phyloP scores from a whole-genome alignment of 2,888 invertebrate genomes.

The Metallyticus violacea region DNA sequence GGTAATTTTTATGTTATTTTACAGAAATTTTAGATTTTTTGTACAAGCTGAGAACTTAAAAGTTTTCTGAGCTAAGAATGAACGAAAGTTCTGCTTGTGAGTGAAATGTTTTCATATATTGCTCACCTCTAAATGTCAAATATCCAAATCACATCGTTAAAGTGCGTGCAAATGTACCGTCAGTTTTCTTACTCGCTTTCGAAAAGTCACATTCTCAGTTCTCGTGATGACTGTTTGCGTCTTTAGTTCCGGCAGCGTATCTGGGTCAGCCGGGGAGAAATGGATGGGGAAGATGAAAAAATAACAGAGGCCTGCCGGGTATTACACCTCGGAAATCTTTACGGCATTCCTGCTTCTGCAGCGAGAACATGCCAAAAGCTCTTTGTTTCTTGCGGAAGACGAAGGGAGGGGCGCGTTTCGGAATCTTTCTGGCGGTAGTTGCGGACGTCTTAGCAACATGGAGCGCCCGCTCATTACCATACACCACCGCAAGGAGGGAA shows the following conservation, averaged over 20 bases:
- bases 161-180: too few relatives aligned
- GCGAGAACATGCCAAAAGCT: background rate
- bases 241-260: too few relatives aligned
- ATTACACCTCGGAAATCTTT: background rate
- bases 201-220: background rate
- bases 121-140: too few relatives aligned
- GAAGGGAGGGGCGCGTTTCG: too few relatives aligned
- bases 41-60: too few relatives aligned
- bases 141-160: too few relatives aligned
- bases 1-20: too few relatives aligned
- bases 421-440: background rate
- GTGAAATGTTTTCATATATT: too few relatives aligned
- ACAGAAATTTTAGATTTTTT: too few relatives aligned
- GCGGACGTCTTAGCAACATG: background rate
- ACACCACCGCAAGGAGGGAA: background rate
- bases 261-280: background rate
- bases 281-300: background rate
- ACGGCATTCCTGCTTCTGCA: background rate
- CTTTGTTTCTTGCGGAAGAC: background rate
- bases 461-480: constrained; percentile 22
- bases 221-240: background rate
- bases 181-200: too few relatives aligned
- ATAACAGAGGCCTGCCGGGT: background rate
- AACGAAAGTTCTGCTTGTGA: too few relatives aligned
- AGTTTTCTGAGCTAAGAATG: too few relatives aligned